Conservation (phyloP, 2,113 vertebrate genomes). For the Proteles cristata region DNA sequence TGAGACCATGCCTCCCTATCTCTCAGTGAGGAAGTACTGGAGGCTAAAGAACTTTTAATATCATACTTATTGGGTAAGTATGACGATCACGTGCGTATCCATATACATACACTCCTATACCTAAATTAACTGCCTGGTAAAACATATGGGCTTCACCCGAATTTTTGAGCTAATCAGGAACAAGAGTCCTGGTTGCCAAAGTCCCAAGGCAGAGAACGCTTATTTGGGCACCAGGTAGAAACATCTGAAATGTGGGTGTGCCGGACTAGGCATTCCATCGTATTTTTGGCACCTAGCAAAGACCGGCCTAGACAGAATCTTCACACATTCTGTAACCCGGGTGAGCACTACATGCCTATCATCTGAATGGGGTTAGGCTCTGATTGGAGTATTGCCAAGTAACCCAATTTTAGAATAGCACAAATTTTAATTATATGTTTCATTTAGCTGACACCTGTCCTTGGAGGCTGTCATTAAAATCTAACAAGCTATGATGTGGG, state of each 20-base stretch:
- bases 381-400: slow-evolving; percentile 72
- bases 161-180: slow-evolving; percentile 45
- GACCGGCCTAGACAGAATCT: neutral
- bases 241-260: slow-evolving; percentile 23
- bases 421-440: slow-evolving; percentile 79
- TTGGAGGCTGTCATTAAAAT: slow-evolving; percentile 79
- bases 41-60: neutral
- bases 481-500: slow-evolving; percentile 73
- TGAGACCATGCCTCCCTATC: neutral
- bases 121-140: slow-evolving; percentile 45
- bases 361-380: slow-evolving; percentile 54
- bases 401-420: slow-evolving; percentile 80
- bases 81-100: neutral
- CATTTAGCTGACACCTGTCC: slow-evolving; percentile 80
- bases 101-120: neutral
- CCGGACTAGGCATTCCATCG: neutral
- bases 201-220: slow-evolving; percentile 3
- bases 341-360: neutral
- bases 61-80: neutral
- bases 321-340: neutral
- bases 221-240: neutral
- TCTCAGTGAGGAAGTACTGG: neutral
- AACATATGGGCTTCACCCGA: neutral
- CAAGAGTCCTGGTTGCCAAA: neutral
- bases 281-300: slow-evolving; percentile 37